phyloP scores from a whole-genome alignment of 2,888 invertebrate genomes.

The Amphipoea oculea region DNA sequence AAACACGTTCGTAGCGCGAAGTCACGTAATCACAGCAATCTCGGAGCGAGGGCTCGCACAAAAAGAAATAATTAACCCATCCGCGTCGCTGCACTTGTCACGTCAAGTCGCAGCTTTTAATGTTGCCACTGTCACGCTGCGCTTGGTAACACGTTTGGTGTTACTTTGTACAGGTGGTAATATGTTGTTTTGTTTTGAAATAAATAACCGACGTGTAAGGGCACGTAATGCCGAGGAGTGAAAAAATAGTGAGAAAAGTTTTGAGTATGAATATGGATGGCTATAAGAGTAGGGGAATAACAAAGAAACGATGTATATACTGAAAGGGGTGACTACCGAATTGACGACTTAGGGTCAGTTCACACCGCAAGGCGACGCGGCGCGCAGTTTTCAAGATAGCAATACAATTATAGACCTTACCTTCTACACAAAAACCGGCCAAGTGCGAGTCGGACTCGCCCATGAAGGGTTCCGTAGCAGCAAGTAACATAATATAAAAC shows the following conservation, averaged over 20 bases:
- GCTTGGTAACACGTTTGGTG: slow-evolving; percentile 6
- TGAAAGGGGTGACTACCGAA: no score
- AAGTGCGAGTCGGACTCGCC: no score
- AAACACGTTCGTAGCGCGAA: slow-evolving; percentile 73
- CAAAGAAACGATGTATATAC: no score
- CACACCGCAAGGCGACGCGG: no score
- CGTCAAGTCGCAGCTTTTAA: slow-evolving; percentile 62
- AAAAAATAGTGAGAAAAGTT: background rate
- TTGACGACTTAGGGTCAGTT: background rate
- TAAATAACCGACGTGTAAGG: background rate
- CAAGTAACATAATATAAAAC: no score
- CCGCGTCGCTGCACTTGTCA: slow-evolving; percentile 76
- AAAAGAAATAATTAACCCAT: slow-evolving; percentile 88
- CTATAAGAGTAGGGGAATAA: background rate
- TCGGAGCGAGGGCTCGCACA: slow-evolving; percentile 77
- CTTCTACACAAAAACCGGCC: no score
- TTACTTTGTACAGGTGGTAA: slow-evolving; percentile 4
- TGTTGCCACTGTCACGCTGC: slow-evolving; percentile 48
- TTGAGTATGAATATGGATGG: background rate
- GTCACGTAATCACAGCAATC: slow-evolving; percentile 86
- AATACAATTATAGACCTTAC: no score
- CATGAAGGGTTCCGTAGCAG: no score
- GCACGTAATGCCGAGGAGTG: background rate
- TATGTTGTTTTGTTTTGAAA: background rate
- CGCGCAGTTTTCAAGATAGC: no score